These are phyloP conservation scores for Oreortyx pictus DNA, from an alignment of 2,797 vertebrate genomes.

Conservation along the genomic window DNA sequence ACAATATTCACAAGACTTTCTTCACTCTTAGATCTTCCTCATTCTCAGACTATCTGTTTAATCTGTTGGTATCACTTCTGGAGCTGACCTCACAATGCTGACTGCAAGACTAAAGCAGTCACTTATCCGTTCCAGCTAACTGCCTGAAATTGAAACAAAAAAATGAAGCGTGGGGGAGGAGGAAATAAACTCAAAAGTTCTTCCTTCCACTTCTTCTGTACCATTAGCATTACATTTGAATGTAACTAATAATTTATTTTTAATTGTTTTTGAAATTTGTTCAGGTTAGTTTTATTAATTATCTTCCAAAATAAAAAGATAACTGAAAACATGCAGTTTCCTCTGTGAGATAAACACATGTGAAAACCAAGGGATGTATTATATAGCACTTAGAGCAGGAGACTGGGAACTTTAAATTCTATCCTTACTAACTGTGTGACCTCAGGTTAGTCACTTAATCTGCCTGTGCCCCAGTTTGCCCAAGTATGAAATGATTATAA, in stretches of 20 bases:
- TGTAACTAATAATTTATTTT: not conserved
- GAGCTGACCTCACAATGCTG: not conserved
- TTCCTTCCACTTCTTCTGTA: not conserved
- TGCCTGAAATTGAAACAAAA: not conserved
- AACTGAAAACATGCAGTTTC: not conserved
- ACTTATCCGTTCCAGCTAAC: not conserved
- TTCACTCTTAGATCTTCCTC: not conserved
- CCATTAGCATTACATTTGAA: not conserved
- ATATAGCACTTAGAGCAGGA: not conserved
- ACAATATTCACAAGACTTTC: not conserved
- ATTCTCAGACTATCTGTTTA: not conserved
- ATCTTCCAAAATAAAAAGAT: not conserved
- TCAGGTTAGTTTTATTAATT: not conserved
- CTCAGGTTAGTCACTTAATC: not conserved
- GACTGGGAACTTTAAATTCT: not conserved
- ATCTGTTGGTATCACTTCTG: not conserved
- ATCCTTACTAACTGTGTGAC: not conserved
- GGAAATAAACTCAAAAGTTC: not conserved
- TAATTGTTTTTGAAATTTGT: not conserved
- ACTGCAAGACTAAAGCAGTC: slow-evolving; percentile 14
- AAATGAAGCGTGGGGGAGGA: not conserved
- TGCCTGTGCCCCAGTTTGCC: not conserved
- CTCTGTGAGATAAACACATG: not conserved
- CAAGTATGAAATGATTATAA: not conserved
- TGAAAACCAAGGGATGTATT: fast-evolving